phyloP scores from a whole-genome alignment of 2,797 vertebrate genomes.

The Sebastes hubbsi region DNA sequence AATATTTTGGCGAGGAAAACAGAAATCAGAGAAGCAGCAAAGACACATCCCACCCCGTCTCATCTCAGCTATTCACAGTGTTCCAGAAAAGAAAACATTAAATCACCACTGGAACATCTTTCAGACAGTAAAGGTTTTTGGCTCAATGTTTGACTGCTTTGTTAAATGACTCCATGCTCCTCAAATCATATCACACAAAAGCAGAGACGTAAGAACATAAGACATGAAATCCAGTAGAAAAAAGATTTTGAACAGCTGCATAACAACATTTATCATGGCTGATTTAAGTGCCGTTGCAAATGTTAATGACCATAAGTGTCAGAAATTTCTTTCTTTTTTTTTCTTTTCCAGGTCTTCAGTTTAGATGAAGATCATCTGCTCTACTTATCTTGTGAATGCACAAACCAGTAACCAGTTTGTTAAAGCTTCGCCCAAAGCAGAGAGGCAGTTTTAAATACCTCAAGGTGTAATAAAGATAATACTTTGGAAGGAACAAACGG shows the following conservation, averaged over 20 bases:
- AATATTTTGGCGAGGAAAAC: conserved; percentile 33
- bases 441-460: background rate
- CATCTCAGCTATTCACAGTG: conserved; percentile 30
- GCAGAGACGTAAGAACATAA: background rate
- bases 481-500: conserved; percentile 30
- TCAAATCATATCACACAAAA: conserved; percentile 26
- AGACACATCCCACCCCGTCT: conserved; percentile 37
- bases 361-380: background rate
- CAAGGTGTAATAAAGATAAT: conserved; percentile 32
- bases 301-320: background rate
- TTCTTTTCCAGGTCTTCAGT: background rate
- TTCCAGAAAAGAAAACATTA: conserved; percentile 31
- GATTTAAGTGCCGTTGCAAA: background rate
- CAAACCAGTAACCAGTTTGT: conserved; percentile 1
- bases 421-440: conserved; percentile 7
- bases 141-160: conserved; percentile 16
- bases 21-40: conserved; percentile 51
- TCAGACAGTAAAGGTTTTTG: conserved; percentile 13
- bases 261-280: background rate
- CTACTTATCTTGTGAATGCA: background rate
- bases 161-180: background rate
- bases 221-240: background rate
- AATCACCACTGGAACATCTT: conserved; percentile 27
- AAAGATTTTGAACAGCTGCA: background rate
- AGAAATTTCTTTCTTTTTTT: background rate